Evolutionary conservation across 2,113 vertebrate genomes (phyloP), one percentile per base, ranked within the genome.

Genomic region (Eurystomus gularis): DNA sequence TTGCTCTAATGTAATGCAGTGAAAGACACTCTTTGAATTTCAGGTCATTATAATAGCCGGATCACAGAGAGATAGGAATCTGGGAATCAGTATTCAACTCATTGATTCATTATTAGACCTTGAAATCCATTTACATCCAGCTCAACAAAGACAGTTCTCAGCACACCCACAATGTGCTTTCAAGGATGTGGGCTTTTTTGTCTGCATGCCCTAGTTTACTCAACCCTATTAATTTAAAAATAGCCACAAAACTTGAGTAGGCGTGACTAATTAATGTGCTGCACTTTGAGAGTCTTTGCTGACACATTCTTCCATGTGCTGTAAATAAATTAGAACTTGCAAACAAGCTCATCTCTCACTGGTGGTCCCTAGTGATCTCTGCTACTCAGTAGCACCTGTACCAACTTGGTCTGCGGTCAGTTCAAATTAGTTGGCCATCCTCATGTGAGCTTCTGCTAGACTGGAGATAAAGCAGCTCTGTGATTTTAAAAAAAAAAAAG

Each of bases 81-180:
- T 89, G 48, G 61, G 70, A 89, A 96, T 51, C 52, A 40, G 17
- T 33, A 44, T 78, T 86, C 76, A 88, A 24, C 33, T 88, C 86
- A 78, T 71, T 94, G 88, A 93, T 95, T 95, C 69, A 64, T 93
- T 86, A 72, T 76, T 92, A 88, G 90, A 92, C 86, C 65, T 87
- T 92, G 80, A 94, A 96, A 92, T 96, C 71, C 64, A 69, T 94
- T 95, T 93, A 93, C 68, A 94, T 96, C 37, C 49, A 82, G 66
- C 92, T 94, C 89, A 93, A 58, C 80, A 86, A 86, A 92, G 76
- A 88, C 82, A 86, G 68, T 92, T 75, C 57, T 82, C 48, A 86
- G 64, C 60, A 60, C 40, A 92, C 33, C 51, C 95, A 84, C 81
- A 87, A 18, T 11, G 18, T 52, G 65, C 69, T 95, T 93, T 79